These are phyloP conservation scores for Acrocephalus kingi DNA, from an alignment of 2,113 vertebrate species.

Conservation along the genomic window DNA sequence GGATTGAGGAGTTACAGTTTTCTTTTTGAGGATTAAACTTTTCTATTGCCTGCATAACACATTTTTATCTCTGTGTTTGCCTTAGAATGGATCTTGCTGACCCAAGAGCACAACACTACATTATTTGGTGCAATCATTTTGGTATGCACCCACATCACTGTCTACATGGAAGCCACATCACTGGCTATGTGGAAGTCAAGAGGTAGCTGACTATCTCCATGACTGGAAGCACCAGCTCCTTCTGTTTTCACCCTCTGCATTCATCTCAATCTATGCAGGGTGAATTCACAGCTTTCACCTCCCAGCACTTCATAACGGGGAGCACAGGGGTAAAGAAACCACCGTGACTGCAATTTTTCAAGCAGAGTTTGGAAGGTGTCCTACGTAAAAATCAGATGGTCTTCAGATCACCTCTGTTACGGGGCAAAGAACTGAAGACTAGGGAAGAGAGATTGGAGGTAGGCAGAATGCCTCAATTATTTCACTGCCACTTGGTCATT, in stretches of 20 bases:
- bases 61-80: background rate
- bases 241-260: background rate
- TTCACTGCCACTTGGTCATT: background rate
- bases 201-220: background rate
- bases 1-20: background rate
- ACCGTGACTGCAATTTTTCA: background rate
- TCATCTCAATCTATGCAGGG: background rate
- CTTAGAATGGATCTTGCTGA: background rate
- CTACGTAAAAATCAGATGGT: background rate
- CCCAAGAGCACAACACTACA: background rate
- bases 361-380: background rate
- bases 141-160: background rate
- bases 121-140: background rate
- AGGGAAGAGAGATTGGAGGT: background rate
- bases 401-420: background rate
- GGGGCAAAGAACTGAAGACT: background rate
- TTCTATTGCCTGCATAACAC: background rate
- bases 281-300: background rate
- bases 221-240: background rate
- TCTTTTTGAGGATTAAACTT: background rate
- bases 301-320: rapidly evolving
- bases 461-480: background rate
- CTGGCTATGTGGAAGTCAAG: background rate
- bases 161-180: background rate
- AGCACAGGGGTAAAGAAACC: background rate